phyloP scores from a whole-genome alignment of 2,797 vertebrate species.

The Hippopotamyrus pictus region DNA sequence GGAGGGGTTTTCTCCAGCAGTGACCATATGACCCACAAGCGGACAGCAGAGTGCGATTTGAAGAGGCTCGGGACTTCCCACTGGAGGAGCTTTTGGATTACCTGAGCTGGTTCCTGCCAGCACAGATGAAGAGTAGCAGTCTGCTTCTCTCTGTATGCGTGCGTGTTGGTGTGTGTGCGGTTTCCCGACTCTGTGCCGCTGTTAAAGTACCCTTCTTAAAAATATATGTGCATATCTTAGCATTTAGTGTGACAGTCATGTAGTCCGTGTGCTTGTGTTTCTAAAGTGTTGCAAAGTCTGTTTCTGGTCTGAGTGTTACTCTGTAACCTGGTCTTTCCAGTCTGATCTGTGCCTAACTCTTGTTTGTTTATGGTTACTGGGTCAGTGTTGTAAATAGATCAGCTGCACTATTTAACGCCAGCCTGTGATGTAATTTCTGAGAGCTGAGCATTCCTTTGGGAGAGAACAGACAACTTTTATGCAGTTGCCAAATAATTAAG shows the following conservation, averaged over 20 bases:
- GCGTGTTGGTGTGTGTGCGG: not conserved
- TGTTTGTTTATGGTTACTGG: slow-evolving; percentile 24
- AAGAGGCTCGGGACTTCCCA: not conserved
- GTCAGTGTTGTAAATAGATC: slow-evolving; percentile 1
- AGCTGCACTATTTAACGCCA: not conserved
- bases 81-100: not conserved
- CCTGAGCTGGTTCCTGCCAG: not conserved
- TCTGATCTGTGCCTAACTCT: not conserved
- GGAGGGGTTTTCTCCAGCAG: not conserved
- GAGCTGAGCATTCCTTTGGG: not conserved
- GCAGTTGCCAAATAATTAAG: not conserved
- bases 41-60: not conserved
- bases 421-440: not conserved
- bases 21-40: not conserved
- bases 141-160: not conserved
- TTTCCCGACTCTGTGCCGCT: not conserved
- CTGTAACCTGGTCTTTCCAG: slow-evolving; percentile 13
- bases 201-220: not conserved
- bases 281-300: not conserved
- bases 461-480: not conserved
- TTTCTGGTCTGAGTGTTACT: not conserved
- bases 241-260: not conserved
- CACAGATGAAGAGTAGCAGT: not conserved
- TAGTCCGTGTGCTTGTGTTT: not conserved
- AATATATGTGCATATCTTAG: not conserved